These are phyloP conservation scores for Syncerus caffer DNA, from an alignment of 2,797 vertebrate species.

Conservation along the genomic window DNA sequence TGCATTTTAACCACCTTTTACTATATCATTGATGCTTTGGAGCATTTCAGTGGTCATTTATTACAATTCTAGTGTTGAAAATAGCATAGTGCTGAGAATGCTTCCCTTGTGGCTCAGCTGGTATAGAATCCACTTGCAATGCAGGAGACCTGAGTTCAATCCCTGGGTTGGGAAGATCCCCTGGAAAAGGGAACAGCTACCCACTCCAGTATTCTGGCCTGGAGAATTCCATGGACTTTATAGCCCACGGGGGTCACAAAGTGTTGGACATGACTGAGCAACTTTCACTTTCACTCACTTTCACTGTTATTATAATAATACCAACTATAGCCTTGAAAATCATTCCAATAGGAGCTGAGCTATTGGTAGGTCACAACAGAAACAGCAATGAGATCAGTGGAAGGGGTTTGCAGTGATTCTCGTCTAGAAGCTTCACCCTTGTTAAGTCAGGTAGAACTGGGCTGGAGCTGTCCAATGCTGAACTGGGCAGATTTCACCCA, in stretches of 20 bases:
- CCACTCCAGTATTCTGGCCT: neutral
- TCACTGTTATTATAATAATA: neutral
- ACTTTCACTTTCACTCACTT: neutral
- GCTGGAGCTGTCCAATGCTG: neutral
- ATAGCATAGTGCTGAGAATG: neutral
- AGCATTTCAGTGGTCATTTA: neutral
- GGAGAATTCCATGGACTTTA: neutral
- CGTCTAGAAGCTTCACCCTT: neutral
- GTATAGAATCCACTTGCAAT: neutral
- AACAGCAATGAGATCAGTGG: neutral
- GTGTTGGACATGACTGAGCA: neutral
- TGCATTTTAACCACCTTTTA: neutral
- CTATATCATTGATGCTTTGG: neutral
- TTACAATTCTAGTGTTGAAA: neutral
- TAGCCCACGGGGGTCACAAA: neutral
- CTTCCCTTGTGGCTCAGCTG: neutral
- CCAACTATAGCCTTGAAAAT: neutral
- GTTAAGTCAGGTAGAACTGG: neutral
- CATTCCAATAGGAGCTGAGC: neutral
- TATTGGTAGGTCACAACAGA: neutral
- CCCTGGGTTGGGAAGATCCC: neutral
- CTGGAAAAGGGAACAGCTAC: neutral
- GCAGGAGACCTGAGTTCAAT: neutral
- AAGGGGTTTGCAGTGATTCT: neutral
- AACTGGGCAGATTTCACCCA: neutral